Conservation (phyloP, 1,140 invertebrate species). For the Drosophila leontia region DNA sequence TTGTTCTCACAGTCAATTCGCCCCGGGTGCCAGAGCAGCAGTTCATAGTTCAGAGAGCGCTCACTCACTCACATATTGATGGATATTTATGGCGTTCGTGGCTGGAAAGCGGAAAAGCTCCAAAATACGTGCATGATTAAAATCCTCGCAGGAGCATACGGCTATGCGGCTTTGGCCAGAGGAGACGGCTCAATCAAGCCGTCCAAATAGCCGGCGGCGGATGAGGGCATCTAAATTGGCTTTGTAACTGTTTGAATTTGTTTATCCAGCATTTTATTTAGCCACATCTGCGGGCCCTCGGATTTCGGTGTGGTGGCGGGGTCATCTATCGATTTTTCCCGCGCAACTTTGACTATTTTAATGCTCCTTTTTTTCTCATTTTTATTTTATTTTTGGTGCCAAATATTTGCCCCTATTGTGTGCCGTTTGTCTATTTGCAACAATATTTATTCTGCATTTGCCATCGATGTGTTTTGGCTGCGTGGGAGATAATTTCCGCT, state of each 20-base stretch:
- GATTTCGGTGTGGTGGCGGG: constrained; percentile 2
- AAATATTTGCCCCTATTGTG: constrained; percentile 43
- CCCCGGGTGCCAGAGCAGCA: constrained; percentile 4
- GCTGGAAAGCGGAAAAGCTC: constrained; percentile 50
- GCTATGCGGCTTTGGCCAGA: constrained; percentile 41
- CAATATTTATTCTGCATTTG: constrained; percentile 43
- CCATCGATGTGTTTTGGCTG: constrained; percentile 12
- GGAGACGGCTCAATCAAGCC: constrained; percentile 61
- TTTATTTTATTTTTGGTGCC: constrained; percentile 8
- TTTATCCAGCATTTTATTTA: constrained; percentile 51
- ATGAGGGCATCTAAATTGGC: constrained; percentile 35
- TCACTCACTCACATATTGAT: constrained; percentile 46
- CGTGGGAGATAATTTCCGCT: constrained; percentile 24
- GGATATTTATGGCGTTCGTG: constrained; percentile 52
- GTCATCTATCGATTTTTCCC: constrained; percentile 41
- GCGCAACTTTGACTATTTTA: constrained; percentile 21
- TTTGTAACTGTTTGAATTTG: constrained; percentile 51
- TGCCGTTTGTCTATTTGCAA: constrained; percentile 19
- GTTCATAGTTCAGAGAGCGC: constrained; percentile 31
- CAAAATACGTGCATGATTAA: constrained; percentile 53
- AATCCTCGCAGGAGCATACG: constrained; percentile 29
- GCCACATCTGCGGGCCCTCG: constrained; percentile 24
- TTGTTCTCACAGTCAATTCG: constrained; percentile 6
- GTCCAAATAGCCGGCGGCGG: constrained; percentile 42
- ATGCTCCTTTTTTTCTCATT: background rate